Percentiles rank a stretch among this genome's conserved stretches.
These are phyloP conservation scores for Saxicola maurus DNA, from an alignment of 2,797 vertebrate genomes.

Conservation along the genomic window DNA sequence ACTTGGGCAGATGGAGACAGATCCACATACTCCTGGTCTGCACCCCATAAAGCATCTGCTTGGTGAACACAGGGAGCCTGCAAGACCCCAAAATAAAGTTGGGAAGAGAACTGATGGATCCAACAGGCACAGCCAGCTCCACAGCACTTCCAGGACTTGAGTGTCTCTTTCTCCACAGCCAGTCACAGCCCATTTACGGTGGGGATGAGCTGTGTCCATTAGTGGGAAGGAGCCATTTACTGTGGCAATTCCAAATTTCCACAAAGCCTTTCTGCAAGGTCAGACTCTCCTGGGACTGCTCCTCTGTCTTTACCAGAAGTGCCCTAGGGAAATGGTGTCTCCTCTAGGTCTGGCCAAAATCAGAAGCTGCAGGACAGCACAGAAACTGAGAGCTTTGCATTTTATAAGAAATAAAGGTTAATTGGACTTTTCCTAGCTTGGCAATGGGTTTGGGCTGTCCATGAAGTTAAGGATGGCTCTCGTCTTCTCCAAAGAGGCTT, in stretches of 20 bases:
- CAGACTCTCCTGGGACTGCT: background rate
- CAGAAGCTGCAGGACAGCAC: background rate
- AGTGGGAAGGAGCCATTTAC: background rate
- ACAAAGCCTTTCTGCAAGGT: background rate
- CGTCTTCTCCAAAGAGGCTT: background rate
- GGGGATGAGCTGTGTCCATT: background rate
- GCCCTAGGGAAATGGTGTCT: background rate
- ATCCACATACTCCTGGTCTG: background rate
- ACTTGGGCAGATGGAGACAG: too few species aligned
- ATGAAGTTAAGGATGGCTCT: background rate
- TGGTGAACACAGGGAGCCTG: background rate
- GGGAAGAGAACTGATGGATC: background rate
- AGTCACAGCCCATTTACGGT: background rate
- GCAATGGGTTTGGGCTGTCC: background rate
- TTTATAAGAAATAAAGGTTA: background rate
- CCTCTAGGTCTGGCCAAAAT: background rate
- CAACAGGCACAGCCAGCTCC: background rate
- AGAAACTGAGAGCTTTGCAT: background rate
- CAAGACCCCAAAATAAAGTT: background rate
- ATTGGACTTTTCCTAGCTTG: background rate
- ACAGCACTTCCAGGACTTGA: rapidly evolving
- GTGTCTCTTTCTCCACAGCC: background rate
- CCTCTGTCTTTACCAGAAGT: background rate
- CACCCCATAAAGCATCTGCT: background rate
- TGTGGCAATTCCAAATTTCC: background rate